A percentile compares a stretch with the other conserved stretches of the same genome.
Conservation (phyloP, 2,888 invertebrate species). For the Epiblema foenella region DNA sequence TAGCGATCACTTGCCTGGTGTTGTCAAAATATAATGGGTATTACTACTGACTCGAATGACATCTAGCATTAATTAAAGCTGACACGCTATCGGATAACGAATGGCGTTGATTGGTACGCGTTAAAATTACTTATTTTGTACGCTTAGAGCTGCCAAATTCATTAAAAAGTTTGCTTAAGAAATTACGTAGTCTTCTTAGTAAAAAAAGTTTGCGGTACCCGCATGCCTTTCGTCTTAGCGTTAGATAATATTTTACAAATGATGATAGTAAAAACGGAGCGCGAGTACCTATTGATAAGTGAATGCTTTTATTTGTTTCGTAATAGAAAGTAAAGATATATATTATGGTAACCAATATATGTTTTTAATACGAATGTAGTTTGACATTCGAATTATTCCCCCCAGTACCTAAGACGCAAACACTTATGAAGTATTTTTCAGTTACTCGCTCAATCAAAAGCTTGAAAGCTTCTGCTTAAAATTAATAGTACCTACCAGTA, state of each 20-base stretch:
- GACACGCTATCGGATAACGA: not conserved
- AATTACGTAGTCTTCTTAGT: not conserved
- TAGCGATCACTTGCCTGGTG: conserved; percentile 48
- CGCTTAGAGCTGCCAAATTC: conserved; percentile 6
- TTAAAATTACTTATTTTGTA: conserved; percentile 32
- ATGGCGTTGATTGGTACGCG: conserved; percentile 19
- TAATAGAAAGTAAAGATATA: not conserved
- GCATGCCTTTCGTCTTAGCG: conserved; percentile 13
- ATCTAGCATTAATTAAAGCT: conserved; percentile 36
- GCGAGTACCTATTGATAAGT: not conserved
- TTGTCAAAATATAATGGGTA: conserved; percentile 29
- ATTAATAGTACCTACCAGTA: too few relatives aligned
- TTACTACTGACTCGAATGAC: conserved; percentile 16
- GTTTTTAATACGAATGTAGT: not conserved
- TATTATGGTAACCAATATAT: not conserved
- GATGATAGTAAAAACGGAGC: conserved; percentile 1
- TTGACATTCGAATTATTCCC: not conserved
- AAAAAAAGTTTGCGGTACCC: conserved; percentile 23
- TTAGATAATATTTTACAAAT: conserved; percentile 24
- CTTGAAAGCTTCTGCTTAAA: too few relatives aligned
- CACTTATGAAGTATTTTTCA: too few relatives aligned
- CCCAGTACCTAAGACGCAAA: not conserved
- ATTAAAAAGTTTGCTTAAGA: conserved; percentile 1
- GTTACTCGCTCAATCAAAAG: too few relatives aligned
- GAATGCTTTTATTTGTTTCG: conserved; percentile 15